Evolutionary conservation across 2,113 vertebrate species (phyloP), one percentile per base, ranked within the genome.

Genomic region (Corynorhinus townsendii): DNA sequence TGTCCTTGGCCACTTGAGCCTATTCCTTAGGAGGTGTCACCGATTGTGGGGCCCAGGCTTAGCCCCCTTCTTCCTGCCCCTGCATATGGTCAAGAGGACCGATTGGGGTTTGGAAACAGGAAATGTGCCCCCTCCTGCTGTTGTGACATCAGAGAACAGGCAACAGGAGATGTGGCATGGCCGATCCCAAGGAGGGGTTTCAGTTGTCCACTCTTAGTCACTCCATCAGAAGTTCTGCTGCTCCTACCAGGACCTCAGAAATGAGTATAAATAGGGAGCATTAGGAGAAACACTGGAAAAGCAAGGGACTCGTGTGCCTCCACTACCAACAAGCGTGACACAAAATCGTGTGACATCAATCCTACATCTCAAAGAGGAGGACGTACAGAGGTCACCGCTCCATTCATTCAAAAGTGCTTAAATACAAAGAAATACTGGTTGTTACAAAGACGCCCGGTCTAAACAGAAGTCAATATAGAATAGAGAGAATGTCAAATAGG

Each of bases 101-200:
- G 45, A 2, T 52, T 11, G 52, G 24, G 16, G 24, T 79, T 85
- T 26, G 24, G 14, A 89, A 93, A 64, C 8, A 71, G 5, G 19
- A 19, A 75, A 43, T 9, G 5, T 8, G 28, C 3, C 11, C 83
- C 6, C 15, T 85, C 69, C 3, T 11, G 2, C 52, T 47, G 24
- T 24, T 9, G 5, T 82, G 5, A 30, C 71, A 30, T 79, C 72
- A 11, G 24, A 52, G 15, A 52, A 5, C 26, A 77, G 30, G 24
- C 24, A 20, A 6, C 6, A 3, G 0, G 11, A n/a, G 4, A 33
- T n/a, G 16, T 49, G 3, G 10, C n/a, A 38, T 7, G 38, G 28
- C 15, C 56, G 69, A 3, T 33, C 35, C 12, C 15, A 86, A 76
- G 30, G 20, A 59, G 26, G 19, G 30, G 14, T 77, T 80, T 45